A percentile compares a stretch with the other conserved stretches of the same genome.
phyloP scores from a whole-genome alignment of 2,888 invertebrate genomes.

The Pterobdella sp. region DNA sequence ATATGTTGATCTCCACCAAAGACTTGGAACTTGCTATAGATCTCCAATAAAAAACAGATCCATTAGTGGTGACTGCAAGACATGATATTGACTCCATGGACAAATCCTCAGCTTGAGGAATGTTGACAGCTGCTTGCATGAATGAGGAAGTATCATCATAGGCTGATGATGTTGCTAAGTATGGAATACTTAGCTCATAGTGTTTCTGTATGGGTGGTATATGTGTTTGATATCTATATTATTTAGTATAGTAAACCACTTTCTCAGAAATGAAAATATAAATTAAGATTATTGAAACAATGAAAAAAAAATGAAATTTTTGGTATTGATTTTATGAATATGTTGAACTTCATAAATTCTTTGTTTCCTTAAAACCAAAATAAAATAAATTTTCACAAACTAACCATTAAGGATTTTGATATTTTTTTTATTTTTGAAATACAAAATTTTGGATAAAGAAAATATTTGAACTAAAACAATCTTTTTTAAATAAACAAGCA shows the following conservation, averaged over 20 bases:
- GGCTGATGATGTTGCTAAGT: not conserved
- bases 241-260: not conserved
- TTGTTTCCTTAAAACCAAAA: too few relatives aligned
- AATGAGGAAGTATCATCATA: not conserved
- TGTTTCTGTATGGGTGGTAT: not conserved
- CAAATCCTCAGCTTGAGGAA: not conserved
- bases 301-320: too few relatives aligned
- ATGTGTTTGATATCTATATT: not conserved
- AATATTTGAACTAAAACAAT: too few relatives aligned
- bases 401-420: too few relatives aligned
- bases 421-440: too few relatives aligned
- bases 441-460: too few relatives aligned
- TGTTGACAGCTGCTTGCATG: not conserved
- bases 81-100: slow-evolving; percentile 18
- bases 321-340: too few relatives aligned
- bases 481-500: too few relatives aligned
- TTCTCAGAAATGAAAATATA: not conserved
- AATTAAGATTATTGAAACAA: too few relatives aligned
- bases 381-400: too few relatives aligned
- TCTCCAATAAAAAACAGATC: slow-evolving; percentile 13
- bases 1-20: slow-evolving; percentile 9
- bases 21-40: slow-evolving; percentile 15
- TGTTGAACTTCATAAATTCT: too few relatives aligned
- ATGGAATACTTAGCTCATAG: not conserved
- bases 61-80: slow-evolving; percentile 12